phyloP scores from a whole-genome alignment of 1,140 invertebrate genomes.

The Hylaeus anthracinus region DNA sequence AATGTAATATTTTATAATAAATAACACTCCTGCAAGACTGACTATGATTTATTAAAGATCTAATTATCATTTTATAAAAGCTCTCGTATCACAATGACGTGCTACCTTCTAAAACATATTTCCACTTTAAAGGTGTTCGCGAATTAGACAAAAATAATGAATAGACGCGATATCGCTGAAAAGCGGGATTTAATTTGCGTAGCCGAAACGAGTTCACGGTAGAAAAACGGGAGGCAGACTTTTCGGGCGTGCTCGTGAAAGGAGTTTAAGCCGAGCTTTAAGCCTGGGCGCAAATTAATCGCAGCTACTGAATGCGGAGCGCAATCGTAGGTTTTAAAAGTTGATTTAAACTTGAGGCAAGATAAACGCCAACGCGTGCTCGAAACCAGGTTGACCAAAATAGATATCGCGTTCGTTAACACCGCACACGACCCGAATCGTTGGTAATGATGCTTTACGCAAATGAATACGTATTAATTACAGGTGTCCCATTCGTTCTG shows the following conservation, averaged over 20 bases:
- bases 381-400: background rate
- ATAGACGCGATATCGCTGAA: slow-evolving; percentile 18
- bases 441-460: background rate
- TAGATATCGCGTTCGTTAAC: slow-evolving; percentile 28
- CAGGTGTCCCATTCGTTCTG: background rate
- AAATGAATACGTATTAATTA: background rate
- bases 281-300: slow-evolving; percentile 29
- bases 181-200: slow-evolving; percentile 37
- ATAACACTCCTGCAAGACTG: too few species aligned
- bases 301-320: slow-evolving; percentile 15
- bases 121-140: slow-evolving; percentile 24
- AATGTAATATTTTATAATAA: too few species aligned
- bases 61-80: too few species aligned
- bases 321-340: slow-evolving; percentile 1
- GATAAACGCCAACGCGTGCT: slow-evolving; percentile 5
- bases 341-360: slow-evolving; percentile 31
- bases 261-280: slow-evolving; percentile 11
- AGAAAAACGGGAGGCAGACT: background rate
- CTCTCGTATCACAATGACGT: too few species aligned
- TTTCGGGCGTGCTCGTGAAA: background rate
- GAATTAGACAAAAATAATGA: slow-evolving; percentile 11
- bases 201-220: background rate
- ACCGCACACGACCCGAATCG: background rate
- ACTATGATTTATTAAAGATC: too few species aligned
- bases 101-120: background rate